These are phyloP conservation scores for Strongylocentrotus purpuratus DNA, from an alignment of 35 echinoderm and acorn worm species.

Conservation along the genomic window DNA sequence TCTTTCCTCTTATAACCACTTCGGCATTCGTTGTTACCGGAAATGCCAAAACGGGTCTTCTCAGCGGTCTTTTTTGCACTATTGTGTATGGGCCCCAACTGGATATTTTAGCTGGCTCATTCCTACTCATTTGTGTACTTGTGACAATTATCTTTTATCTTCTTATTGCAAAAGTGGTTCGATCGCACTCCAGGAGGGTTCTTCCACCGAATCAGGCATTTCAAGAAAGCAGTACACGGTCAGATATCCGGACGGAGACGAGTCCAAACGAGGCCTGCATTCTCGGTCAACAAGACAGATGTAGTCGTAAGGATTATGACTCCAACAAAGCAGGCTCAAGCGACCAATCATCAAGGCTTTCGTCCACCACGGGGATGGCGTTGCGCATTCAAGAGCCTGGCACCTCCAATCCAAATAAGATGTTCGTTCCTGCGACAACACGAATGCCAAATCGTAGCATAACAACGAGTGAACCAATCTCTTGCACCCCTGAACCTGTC, in stretches of 20 bases:
- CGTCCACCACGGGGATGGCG: background rate
- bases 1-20: background rate
- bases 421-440: background rate
- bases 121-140: background rate
- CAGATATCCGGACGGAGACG: background rate
- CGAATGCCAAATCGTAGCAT: background rate
- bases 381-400: background rate
- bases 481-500: background rate
- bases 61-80: background rate
- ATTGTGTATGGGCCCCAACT: background rate
- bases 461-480: background rate
- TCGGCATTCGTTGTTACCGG: background rate
- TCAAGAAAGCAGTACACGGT: background rate
- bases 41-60: background rate
- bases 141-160: background rate
- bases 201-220: background rate
- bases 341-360: background rate
- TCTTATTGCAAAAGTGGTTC: background rate
- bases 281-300: background rate
- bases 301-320: background rate
- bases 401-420: background rate
- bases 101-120: background rate
- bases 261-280: background rate
- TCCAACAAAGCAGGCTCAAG: background rate
- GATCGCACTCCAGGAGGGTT: background rate